Evolutionary conservation across 2,888 invertebrate genomes (phyloP), one percentile per base, ranked within the genome.

Genomic region (Peribatodes rhomboidaria): DNA sequence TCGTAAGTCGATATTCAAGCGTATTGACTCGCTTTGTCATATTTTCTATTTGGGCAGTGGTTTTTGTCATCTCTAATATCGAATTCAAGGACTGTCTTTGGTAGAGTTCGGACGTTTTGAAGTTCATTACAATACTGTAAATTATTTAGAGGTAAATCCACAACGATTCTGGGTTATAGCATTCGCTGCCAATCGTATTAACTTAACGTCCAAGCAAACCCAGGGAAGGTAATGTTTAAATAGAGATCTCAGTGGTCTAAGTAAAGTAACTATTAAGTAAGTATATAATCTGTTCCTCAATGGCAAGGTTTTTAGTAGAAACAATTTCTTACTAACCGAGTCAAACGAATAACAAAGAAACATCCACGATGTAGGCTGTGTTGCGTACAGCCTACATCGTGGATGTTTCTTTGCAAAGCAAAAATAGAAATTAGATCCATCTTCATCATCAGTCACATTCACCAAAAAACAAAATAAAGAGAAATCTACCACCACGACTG

Each of bases 21-120:
- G 61, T 35, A 52, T 59, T 67, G 49, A 56, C 37, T 54, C 35
- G 50, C 14, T 65, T 44, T 39, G 60, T 56, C 50, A 60, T 58
- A 44, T 39, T 64, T 57, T 63, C 35, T 62, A 60, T 68, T 62
- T 61, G 58, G 56, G 58, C 47, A 58, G 20, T 37, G n/a, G 63
- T 67, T 72, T 68, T 67, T 65, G 61, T 65, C 50, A 60, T 65
- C n/a, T 57, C 55, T 47, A 53, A 46, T 55, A 54, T 65, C 50
- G 31, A 39, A 50, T 55, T 60, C 54, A 60, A 56, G 49, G 55
- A 50, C 59, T 20, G 44, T 41, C 16, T 49, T 42, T 54, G 58
- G 53, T 64, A 63, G 57, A 57, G 16, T 63, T 47, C 31, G 16
- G 13, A 35, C 35, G 14, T 16, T 14, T 31, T 49, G 3, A 49